Conservation (phyloP, 2,888 invertebrate genomes). For the Xestia rhomboidea region DNA sequence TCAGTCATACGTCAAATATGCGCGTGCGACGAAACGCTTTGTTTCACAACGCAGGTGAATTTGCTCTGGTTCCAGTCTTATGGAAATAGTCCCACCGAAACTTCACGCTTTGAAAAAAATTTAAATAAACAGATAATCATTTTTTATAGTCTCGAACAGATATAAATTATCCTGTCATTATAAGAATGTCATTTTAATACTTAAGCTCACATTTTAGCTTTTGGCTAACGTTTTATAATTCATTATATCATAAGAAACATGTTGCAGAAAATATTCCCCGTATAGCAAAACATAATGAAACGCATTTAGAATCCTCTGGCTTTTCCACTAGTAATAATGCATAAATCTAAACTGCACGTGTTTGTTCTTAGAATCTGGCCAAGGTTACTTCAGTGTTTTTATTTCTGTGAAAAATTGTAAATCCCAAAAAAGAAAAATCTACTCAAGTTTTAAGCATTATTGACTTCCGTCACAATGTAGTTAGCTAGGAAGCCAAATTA, state of each 20-base stretch:
- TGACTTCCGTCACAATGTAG: background rate
- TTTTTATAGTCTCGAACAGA: slow-evolving; percentile 44
- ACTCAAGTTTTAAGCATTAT: background rate
- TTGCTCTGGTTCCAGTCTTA: slow-evolving; percentile 46
- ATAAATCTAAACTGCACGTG: slow-evolving; percentile 48
- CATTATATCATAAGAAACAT: background rate
- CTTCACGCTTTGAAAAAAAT: slow-evolving; percentile 44
- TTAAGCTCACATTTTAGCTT: slow-evolving; percentile 32
- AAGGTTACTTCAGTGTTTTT: slow-evolving; percentile 30
- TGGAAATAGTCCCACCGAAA: slow-evolving; percentile 52
- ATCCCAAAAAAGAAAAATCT: background rate
- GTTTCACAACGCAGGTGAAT: slow-evolving; percentile 68
- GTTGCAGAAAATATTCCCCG: background rate
- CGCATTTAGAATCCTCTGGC: slow-evolving; percentile 7
- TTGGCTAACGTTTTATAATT: slow-evolving; percentile 10
- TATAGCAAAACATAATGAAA: background rate
- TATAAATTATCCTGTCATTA: slow-evolving; percentile 50
- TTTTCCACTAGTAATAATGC: slow-evolving; percentile 28
- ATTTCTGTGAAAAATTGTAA: slow-evolving; percentile 17
- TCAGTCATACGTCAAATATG: slow-evolving; percentile 68
- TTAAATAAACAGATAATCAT: slow-evolving; percentile 51
- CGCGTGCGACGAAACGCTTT: slow-evolving; percentile 58
- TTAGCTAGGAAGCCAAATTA: background rate
- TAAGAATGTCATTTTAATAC: slow-evolving; percentile 53
- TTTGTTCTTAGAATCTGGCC: slow-evolving; percentile 29